Conservation (phyloP, 2,113 vertebrate genomes). For the Xenopus borealis region DNA sequence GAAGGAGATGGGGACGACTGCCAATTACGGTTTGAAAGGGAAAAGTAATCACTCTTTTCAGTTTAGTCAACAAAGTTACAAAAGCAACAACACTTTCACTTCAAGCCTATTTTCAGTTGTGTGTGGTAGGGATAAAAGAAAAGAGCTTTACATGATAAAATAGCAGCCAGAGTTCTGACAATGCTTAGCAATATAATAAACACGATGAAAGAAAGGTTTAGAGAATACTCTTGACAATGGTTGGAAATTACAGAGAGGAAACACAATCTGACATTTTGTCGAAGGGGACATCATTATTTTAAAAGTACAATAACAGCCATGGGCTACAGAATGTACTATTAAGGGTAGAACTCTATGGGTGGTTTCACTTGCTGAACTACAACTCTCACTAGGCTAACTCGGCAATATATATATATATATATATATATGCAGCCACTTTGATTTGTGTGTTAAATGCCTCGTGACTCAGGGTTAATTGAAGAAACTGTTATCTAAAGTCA, state of each 20-base stretch:
- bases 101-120: conserved; percentile 2
- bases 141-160: conserved; percentile 9
- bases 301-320: not conserved
- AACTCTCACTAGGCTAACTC: too few species aligned
- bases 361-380: too few species aligned
- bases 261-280: not conserved
- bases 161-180: not conserved
- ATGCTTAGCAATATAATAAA: not conserved
- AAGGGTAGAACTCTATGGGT: too few species aligned
- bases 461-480: too few species aligned
- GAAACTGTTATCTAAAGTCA: too few species aligned
- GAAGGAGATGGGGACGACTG: conserved; percentile 26
- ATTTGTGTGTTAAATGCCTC: too few species aligned
- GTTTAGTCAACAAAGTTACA: conserved; percentile 32
- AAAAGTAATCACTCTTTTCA: conserved; percentile 36
- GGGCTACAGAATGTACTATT: not conserved
- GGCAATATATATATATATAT: too few species aligned
- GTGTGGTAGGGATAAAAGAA: conserved; percentile 4
- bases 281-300: not conserved
- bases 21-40: conserved; percentile 31
- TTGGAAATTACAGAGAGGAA: not conserved
- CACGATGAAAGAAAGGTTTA: not conserved
- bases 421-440: too few species aligned
- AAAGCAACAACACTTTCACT: conserved; percentile 29
- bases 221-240: not conserved